Evolutionary conservation across 2,113 vertebrate genomes (phyloP), one percentile per base, ranked within the genome.

Genomic region (Coreoperca whiteheadi): DNA sequence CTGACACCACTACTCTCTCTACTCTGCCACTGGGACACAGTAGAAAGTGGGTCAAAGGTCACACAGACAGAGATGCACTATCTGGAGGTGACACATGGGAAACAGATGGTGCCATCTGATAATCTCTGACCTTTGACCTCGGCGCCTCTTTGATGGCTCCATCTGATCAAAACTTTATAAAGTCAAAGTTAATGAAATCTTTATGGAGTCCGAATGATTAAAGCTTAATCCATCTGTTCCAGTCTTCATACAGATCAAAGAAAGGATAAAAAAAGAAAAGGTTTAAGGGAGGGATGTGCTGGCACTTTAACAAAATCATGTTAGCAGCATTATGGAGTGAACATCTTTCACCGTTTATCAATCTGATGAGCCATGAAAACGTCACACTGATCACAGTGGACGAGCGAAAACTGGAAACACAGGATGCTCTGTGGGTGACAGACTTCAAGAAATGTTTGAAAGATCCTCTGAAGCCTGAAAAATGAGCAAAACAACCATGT

Each of bases 141-240:
- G 7, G 41, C 70, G 69, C 34, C 21, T 25, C 7, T 30, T 77
- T 77, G 25, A 61, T 34, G 41, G 46, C 0, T 67, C 50, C 51
- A 46, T 61, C 23, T 43, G 67, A 74, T 90, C 71, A 81, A 65
- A 74, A 43, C 60, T 61, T 76, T n/a, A 59, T 30, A 16, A 23
- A 68, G 50, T 71, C 74, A 81, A 72, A 57, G 61, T 74, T 77
- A 50, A 70, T 75, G n/a, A 72, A 81, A 65, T 72, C 66, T 79
- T 78, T 9, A 60, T 78, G 32, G n/a, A 56, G 67, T 64, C 61
- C 20, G 18, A 83, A 51, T 65, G 6, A 59, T 81, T 63, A 71
- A 85, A 84, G 25, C 10, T 28, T 67, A 32, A 86, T 87, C 56
- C 63, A 41, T 18, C 50, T 60, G 39, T 39, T 66, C 50, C 64